Conservation (phyloP, 2,113 vertebrate species). For the Zosterops borbonicus region DNA sequence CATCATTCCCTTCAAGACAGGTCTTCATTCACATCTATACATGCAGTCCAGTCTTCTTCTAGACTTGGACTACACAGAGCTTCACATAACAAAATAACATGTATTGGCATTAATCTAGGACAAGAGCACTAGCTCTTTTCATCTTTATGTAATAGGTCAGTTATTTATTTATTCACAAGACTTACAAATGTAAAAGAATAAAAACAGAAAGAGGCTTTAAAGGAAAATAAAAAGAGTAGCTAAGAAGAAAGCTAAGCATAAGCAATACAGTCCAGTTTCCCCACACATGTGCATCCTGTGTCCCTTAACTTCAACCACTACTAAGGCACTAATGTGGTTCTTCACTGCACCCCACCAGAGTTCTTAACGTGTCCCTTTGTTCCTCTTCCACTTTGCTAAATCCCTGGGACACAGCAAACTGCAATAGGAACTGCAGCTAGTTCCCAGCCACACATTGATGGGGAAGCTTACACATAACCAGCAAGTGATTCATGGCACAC, state of each 20-base stretch:
- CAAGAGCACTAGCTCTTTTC: background rate
- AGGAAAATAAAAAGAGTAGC: background rate
- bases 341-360: background rate
- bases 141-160: background rate
- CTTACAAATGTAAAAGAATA: background rate
- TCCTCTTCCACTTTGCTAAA: background rate
- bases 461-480: background rate
- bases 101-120: background rate
- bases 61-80: background rate
- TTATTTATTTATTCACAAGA: background rate
- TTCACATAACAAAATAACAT: background rate
- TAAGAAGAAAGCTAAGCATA: background rate
- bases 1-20: background rate
- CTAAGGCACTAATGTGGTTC: background rate
- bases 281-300: background rate
- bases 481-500: background rate
- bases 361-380: background rate
- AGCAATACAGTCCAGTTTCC: background rate
- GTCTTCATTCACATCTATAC: background rate
- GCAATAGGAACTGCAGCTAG: background rate
- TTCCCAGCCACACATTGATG: fast-evolving
- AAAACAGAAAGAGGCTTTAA: background rate
- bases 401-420: background rate
- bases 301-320: background rate
- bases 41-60: background rate